These are phyloP conservation scores for Eupleurogrammus muticus DNA, from an alignment of 2,797 vertebrate species.

Conservation along the genomic window DNA sequence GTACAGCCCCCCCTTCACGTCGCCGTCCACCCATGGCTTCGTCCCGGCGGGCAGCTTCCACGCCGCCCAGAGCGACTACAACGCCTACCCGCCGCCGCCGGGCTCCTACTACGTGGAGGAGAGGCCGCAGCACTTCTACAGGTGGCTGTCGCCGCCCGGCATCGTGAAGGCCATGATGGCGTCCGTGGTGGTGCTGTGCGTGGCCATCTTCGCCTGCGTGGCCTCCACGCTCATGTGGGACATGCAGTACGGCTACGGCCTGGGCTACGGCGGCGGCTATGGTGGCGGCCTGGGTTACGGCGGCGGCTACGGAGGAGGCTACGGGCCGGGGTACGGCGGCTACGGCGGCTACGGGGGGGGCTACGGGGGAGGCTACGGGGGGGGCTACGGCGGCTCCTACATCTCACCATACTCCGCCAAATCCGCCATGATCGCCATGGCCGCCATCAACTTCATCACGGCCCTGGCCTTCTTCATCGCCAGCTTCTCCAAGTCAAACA, in stretches of 20 bases:
- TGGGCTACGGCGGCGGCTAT: slow-evolving; percentile 62
- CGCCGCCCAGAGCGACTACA: slow-evolving; percentile 74
- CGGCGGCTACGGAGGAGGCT: slow-evolving; percentile 33
- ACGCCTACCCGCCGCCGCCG: slow-evolving; percentile 82
- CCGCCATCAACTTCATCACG: slow-evolving; percentile 87
- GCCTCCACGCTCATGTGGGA: slow-evolving; percentile 94
- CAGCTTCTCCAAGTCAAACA: slow-evolving; percentile 81
- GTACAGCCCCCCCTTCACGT: slow-evolving; percentile 83
- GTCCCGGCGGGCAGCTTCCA: slow-evolving; percentile 79
- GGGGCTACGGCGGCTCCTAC: slow-evolving; percentile 75
- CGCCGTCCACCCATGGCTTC: slow-evolving; percentile 77
- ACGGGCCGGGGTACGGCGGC: slow-evolving; percentile 56
- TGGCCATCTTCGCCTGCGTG: slow-evolving; percentile 91
- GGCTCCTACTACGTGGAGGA: slow-evolving; percentile 86
- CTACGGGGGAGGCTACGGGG: no score
- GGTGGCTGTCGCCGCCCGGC: slow-evolving; percentile 88
- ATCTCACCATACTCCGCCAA: slow-evolving; percentile 89
- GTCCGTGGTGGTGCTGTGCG: slow-evolving; percentile 81
- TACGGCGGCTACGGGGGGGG: slow-evolving; percentile 55
- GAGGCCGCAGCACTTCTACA: slow-evolving; percentile 88
- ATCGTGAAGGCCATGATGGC: slow-evolving; percentile 86
- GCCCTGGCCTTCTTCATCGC: slow-evolving; percentile 84
- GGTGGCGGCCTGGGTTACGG: slow-evolving; percentile 66
- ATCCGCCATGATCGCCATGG: slow-evolving; percentile 90
- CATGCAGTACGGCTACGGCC: slow-evolving; percentile 82